Evolutionary conservation across 2,113 vertebrate species (phyloP).

Genomic region (Peromyscus maniculatus): DNA sequence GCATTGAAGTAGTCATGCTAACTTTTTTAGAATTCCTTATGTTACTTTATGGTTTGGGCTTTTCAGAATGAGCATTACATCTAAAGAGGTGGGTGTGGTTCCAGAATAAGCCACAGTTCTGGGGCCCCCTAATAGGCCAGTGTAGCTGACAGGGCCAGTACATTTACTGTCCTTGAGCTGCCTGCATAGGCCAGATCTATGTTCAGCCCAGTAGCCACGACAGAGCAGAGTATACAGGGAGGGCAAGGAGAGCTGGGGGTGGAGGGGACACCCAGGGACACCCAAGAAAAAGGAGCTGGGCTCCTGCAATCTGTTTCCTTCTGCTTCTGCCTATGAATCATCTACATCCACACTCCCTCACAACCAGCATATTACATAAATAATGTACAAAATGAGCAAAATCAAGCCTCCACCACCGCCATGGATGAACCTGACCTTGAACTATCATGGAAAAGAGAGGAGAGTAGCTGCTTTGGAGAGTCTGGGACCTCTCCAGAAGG

Average conservation of each 20-base stretch:
- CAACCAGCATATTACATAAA: slow-evolving; percentile 80
- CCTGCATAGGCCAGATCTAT: background rate
- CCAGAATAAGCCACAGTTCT: background rate
- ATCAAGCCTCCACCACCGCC: slow-evolving; percentile 14
- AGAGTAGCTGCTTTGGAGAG: background rate
- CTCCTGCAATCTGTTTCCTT: slow-evolving; percentile 79
- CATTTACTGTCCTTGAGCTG: background rate
- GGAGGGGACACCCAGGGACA: slow-evolving; percentile 3
- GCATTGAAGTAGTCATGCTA: slow-evolving; percentile 75
- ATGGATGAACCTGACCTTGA: slow-evolving; percentile 66
- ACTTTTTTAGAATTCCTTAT: slow-evolving; percentile 79
- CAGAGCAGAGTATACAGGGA: background rate
- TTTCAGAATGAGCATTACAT: slow-evolving; percentile 42
- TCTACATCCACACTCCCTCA: slow-evolving; percentile 80
- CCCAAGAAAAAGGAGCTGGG: slow-evolving; percentile 46
- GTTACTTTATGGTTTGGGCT: slow-evolving; percentile 64
- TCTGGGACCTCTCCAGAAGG: slow-evolving; percentile 1
- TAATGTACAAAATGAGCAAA: slow-evolving; percentile 81
- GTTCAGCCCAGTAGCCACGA: background rate
- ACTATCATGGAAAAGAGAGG: background rate
- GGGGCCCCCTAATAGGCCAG: background rate
- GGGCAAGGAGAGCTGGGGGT: slow-evolving; percentile 12
- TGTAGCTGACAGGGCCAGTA: background rate
- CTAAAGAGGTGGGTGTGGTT: slow-evolving; percentile 33
- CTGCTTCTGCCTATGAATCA: slow-evolving; percentile 79